Evolutionary conservation across 2,888 invertebrate genomes (phyloP), one percentile per base, ranked within the genome.

Genomic region (Teinopalpus imperialis): DNA sequence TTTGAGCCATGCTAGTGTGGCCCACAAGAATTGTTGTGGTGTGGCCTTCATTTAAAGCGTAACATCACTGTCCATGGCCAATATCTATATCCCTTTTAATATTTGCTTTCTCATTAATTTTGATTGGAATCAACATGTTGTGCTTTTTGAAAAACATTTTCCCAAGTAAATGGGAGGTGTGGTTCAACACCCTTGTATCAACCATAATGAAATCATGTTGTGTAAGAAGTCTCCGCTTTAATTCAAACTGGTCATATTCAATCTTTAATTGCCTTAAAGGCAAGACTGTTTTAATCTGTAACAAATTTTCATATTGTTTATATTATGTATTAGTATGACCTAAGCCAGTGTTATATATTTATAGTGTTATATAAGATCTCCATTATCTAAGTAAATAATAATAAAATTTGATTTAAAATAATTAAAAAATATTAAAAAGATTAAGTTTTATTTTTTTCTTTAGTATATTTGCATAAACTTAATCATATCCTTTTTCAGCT

Each of bases 161-260:
- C 29, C 97, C 97, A 9, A 96, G 82, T 31, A 93, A 75, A 53
- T 92, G 91, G 3, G 91, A 92, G 1, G 95, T 90, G 61, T 94
- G 92, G 3, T 92, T 92, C 5, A 92, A 77, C 14, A 97, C 91
- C 62, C 92, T 90, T 1, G 92, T 93, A 75, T 97, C 97, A 4
- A 93, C 93, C 53, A 97, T 82, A 59, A 95, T 96, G 30, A 92
- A 79, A 66, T 97, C 97, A 76, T 95, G 96, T 41, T 92, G 91
- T 24, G 92, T 92, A 5, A 93, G 88, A 1, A 98, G 85, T 62
- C 94, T 92, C 7, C 92, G 87, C 69, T 93, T 94, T 43, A 94
- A 82, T 75, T 96, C 96, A 82, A 83, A 95, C 23, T 94, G 93
- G 49, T 92, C 92, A 81, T 93, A 95, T 70, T 97, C 97, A 1